Conservation (phyloP, 2,888 invertebrate species). For the Calliphora vomitoria region DNA sequence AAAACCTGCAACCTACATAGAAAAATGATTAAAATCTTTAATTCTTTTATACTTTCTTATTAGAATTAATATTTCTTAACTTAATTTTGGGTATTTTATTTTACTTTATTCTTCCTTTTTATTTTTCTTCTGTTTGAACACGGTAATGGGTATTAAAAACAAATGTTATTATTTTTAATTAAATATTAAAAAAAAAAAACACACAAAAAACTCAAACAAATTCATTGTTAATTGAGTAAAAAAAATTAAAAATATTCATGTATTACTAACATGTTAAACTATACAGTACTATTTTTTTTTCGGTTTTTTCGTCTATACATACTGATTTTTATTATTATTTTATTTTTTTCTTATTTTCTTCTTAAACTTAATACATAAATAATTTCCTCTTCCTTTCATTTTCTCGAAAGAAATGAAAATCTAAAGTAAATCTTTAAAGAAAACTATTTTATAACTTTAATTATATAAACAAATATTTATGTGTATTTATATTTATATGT, state of each 20-base stretch:
- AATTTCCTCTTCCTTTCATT: slow-evolving; percentile 2
- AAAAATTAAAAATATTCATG: slow-evolving; percentile 55
- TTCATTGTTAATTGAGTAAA: slow-evolving; percentile 38
- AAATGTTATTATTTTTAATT: slow-evolving; percentile 31
- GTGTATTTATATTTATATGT: slow-evolving; percentile 51
- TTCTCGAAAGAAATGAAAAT: background rate
- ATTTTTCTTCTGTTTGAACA: slow-evolving; percentile 33
- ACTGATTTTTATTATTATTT: slow-evolving; percentile 14
- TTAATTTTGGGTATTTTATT: slow-evolving; percentile 23
- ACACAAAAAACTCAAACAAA: slow-evolving; percentile 42
- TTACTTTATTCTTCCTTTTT: background rate
- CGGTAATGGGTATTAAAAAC: slow-evolving; percentile 68
- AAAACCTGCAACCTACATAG: slow-evolving; percentile 30
- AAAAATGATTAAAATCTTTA: slow-evolving; percentile 42
- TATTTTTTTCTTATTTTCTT: background rate
- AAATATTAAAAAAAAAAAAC: slow-evolving; percentile 66
- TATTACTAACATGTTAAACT: slow-evolving; percentile 67
- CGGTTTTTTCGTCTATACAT: background rate
- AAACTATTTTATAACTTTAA: slow-evolving; percentile 63
- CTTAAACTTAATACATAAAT: background rate
- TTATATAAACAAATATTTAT: slow-evolving; percentile 65
- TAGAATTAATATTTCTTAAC: slow-evolving; percentile 7
- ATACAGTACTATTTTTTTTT: slow-evolving; percentile 60
- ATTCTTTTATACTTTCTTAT: slow-evolving; percentile 22
- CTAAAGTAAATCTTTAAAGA: slow-evolving; percentile 11